A percentile compares a stretch with the other conserved stretches of the same genome.
phyloP scores from a whole-genome alignment of 2,113 vertebrate genomes.

The Girardinichthys multiradiatus region DNA sequence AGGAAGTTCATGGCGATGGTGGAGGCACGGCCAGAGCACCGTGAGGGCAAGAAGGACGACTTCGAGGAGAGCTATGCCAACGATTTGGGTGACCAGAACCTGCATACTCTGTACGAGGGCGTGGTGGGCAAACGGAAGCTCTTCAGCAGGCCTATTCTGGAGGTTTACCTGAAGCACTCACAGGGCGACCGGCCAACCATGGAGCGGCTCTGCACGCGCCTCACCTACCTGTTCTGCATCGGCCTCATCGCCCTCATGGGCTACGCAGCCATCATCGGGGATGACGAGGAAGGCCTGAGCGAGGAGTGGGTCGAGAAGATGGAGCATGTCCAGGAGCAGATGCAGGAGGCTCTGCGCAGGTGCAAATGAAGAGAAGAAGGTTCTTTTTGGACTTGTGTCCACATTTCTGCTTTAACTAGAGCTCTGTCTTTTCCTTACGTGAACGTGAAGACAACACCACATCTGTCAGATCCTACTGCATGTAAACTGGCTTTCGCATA shows the following conservation, averaged over 20 bases:
- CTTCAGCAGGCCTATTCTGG: slow-evolving; percentile 81
- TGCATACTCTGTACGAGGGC: slow-evolving; percentile 83
- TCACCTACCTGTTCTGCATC: slow-evolving; percentile 84
- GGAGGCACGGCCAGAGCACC: slow-evolving; percentile 62
- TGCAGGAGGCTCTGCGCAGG: slow-evolving; percentile 75
- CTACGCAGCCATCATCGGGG: slow-evolving; percentile 75
- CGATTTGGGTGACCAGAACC: slow-evolving; percentile 80
- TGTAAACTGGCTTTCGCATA: not conserved
- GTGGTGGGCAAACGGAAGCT: slow-evolving; percentile 80
- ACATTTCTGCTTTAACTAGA: slow-evolving; percentile 19
- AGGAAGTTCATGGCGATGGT: slow-evolving; percentile 82
- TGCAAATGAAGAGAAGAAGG: slow-evolving; percentile 69
- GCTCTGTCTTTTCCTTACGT: not conserved
- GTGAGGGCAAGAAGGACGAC: slow-evolving; percentile 69
- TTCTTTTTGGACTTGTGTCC: slow-evolving; percentile 22
- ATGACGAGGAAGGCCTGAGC: slow-evolving; percentile 77
- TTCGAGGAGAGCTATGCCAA: slow-evolving; percentile 74
- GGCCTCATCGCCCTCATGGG: slow-evolving; percentile 84
- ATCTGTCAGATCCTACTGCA: not conserved
- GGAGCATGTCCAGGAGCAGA: slow-evolving; percentile 76
- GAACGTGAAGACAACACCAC: not conserved
- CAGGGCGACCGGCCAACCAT: slow-evolving; percentile 70
- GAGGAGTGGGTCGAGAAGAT: slow-evolving; percentile 82
- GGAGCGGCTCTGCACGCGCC: slow-evolving; percentile 80
- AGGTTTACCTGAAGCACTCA: slow-evolving; percentile 80